Conservation (phyloP, 2,113 vertebrate species). For the Oncorhynchus nerka region DNA sequence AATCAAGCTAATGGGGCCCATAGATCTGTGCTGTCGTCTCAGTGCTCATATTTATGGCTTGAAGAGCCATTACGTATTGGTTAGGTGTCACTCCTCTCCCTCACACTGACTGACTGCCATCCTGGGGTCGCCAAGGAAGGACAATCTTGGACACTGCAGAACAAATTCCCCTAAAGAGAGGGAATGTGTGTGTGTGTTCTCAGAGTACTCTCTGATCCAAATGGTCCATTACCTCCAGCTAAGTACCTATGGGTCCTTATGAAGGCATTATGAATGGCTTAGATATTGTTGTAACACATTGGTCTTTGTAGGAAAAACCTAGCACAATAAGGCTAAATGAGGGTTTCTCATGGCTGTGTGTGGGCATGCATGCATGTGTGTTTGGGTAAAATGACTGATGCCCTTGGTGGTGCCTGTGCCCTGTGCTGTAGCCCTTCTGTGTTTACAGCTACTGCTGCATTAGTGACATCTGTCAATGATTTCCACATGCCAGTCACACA, state of each 20-base stretch:
- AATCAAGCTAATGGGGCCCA: slow-evolving; percentile 59
- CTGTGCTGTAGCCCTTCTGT: slow-evolving; percentile 11
- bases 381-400: slow-evolving; percentile 62
- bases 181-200: slow-evolving; percentile 29
- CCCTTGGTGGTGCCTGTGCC: slow-evolving; percentile 56
- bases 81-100: slow-evolving; percentile 54
- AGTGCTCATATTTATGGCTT: slow-evolving; percentile 61
- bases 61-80: slow-evolving; percentile 62
- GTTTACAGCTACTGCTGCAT: slow-evolving; percentile 51
- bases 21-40: slow-evolving; percentile 59
- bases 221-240: too few relatives aligned
- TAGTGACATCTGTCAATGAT: slow-evolving; percentile 42
- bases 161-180: slow-evolving; percentile 38
- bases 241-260: too few relatives aligned
- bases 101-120: slow-evolving; percentile 54
- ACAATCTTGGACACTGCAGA: slow-evolving; percentile 31
- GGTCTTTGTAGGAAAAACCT: too few relatives aligned
- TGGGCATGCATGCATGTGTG: background rate
- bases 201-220: slow-evolving; percentile 12
- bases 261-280: too few relatives aligned
- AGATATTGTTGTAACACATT: background rate
- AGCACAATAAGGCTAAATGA: too few relatives aligned
- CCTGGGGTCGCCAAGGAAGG: slow-evolving; percentile 48
- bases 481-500: slow-evolving; percentile 33
- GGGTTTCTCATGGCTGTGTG: slow-evolving; percentile 49